Percentiles rank a stretch among this genome's conserved stretches.
Conservation (phyloP, 2,888 invertebrate genomes). For the Penaeus monodon region DNA sequence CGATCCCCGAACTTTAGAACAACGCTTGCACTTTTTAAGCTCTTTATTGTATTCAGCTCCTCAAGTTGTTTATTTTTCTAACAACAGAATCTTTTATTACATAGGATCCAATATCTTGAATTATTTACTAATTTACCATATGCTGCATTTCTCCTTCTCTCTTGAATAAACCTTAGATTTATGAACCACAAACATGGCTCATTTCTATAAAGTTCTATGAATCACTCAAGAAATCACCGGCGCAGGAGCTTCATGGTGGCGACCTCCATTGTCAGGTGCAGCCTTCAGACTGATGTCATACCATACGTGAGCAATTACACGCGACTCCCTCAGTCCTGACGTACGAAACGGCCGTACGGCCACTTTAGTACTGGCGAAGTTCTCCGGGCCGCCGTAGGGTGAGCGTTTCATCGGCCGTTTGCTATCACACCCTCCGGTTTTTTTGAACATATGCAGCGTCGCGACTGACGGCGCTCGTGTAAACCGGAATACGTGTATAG, state of each 20-base stretch:
- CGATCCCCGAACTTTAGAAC: no score
- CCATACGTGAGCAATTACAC: conserved; percentile 16
- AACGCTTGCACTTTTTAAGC: no score
- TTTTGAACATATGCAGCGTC: background rate
- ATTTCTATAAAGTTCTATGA: conserved; percentile 11
- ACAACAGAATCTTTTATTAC: no score
- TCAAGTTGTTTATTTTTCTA: no score
- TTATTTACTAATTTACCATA: background rate
- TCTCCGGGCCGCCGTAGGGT: background rate
- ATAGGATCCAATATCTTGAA: no score
- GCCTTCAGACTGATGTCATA: conserved; percentile 7
- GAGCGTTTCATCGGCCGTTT: no score
- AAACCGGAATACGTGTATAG: background rate
- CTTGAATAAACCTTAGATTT: conserved; percentile 8
- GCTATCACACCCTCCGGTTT: background rate
- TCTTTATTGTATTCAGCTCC: no score
- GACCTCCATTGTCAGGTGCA: background rate
- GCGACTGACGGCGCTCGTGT: background rate
- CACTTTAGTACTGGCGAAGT: conserved; percentile 16
- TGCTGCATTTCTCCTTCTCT: conserved; percentile 1
- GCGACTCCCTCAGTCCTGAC: conserved; percentile 4
- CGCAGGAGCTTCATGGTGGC: conserved; percentile 14
- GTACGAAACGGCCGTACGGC: background rate
- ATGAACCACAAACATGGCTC: conserved; percentile 16
- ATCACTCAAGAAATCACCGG: no score